Evolutionary conservation across 2,113 vertebrate genomes (phyloP).

Genomic region (Ariopsis seemanni): DNA sequence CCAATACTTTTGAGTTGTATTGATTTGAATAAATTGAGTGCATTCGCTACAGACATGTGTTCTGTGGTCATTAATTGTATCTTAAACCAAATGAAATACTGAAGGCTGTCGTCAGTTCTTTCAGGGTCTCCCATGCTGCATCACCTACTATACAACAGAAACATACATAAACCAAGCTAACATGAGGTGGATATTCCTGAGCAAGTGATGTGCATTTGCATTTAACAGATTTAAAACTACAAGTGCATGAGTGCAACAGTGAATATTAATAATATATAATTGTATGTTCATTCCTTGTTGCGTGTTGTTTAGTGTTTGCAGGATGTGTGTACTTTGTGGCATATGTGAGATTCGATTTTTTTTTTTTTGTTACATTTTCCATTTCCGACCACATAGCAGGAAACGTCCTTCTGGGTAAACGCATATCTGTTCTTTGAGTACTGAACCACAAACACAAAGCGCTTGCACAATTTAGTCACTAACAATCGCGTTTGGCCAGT

Average conservation of each 20-base stretch:
- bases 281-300: slow-evolving; percentile 1
- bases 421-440: slow-evolving; percentile 41
- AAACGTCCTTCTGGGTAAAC: slow-evolving; percentile 53
- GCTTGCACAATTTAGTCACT: slow-evolving; percentile 19
- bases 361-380: slow-evolving; percentile 55
- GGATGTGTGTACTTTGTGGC: slow-evolving; percentile 33
- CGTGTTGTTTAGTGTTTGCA: slow-evolving; percentile 17
- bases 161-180: neutral
- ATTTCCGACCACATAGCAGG: slow-evolving; percentile 59
- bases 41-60: neutral
- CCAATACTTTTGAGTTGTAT: neutral
- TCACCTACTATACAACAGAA: neutral
- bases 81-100: neutral
- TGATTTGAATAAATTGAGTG: neutral
- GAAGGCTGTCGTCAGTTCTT: neutral
- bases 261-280: neutral
- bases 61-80: neutral
- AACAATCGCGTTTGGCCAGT: slow-evolving; percentile 16
- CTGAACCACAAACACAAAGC: slow-evolving; percentile 46
- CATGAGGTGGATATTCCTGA: neutral
- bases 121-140: neutral
- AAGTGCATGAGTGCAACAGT: neutral
- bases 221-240: neutral
- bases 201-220: neutral
- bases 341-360: slow-evolving; percentile 35